Evolutionary conservation across 1,140 invertebrate genomes (phyloP), one percentile per base, ranked within the genome.

Genomic region (Drosophila athabasca): DNA sequence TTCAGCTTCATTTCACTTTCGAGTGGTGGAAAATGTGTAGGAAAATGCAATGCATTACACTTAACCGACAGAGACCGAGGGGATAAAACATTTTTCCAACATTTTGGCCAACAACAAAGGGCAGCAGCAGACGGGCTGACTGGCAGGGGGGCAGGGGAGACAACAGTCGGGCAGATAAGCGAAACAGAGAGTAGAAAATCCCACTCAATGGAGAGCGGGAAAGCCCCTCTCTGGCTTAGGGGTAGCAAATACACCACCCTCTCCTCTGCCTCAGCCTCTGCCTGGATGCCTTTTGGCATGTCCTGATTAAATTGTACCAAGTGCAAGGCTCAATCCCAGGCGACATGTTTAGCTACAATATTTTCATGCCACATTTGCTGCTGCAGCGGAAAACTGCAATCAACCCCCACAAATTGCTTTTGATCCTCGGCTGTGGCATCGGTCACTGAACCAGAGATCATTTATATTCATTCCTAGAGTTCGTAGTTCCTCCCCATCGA

Each of bases 1-100:
- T 90, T 90, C 89, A 90, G 81, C 88, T 89, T 88, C 83, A 90
- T 90, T 90, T 90, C 88, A 90, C 75, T 82, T 80, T 82, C 80
- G 66, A 90, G 88, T 88, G 67, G 24, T 73, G 58, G 57, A 76
- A 62, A 76, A 58, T 8, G 49, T 15, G 48, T 6, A 35, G 51
- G 15, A 45, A 49, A 19, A 24, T 19, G 74, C 66, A 72, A 76
- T 81, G 77, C 78, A 80, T 81, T 80, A 66, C 71, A 71, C 59
- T 72, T 73, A 80, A 54, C 44, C 57, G 22, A 24, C 39, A 46
- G 17, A 19, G 17, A 19, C 17, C 17, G 15, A 43, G 35, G 54
- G 59, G 46, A 79, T 58, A 78, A 69, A 80, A 66, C 70, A 78
- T 70, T 90, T 84, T 89, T 81, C 85, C 85, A 79, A 85, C 85